Percentiles rank a stretch among this genome's conserved stretches.
Conservation (phyloP, 2,888 invertebrate genomes). For the Melinaea menophilus region DNA sequence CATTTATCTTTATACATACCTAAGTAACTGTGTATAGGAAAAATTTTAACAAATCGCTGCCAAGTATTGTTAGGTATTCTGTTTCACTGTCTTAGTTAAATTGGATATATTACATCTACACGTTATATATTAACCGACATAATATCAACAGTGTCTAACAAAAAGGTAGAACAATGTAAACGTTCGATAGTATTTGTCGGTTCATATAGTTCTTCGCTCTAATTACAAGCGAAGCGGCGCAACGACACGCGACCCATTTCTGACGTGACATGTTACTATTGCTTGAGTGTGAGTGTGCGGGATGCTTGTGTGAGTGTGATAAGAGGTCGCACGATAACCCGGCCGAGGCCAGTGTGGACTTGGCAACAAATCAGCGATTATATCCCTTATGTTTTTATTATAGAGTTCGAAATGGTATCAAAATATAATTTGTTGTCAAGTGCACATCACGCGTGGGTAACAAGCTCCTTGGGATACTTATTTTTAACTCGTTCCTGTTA, state of each 20-base stretch:
- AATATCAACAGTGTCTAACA: slow-evolving; percentile 2
- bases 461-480: slow-evolving; percentile 18
- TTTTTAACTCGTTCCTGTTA: slow-evolving; percentile 21
- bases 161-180: slow-evolving; percentile 15
- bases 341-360: slow-evolving; percentile 32
- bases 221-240: slow-evolving; percentile 40
- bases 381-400: slow-evolving; percentile 1
- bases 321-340: slow-evolving; percentile 42
- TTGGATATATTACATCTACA: too few relatives aligned
- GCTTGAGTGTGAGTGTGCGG: slow-evolving; percentile 12
- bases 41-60: too few relatives aligned
- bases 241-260: slow-evolving; percentile 48
- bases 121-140: too few relatives aligned
- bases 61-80: too few relatives aligned
- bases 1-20: neutral
- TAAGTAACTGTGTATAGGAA: slow-evolving; percentile 2
- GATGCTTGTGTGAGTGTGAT: slow-evolving; percentile 32
- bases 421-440: slow-evolving; percentile 14
- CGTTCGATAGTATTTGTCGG: slow-evolving; percentile 20
- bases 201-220: slow-evolving; percentile 50
- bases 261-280: slow-evolving; percentile 19
- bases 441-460: slow-evolving; percentile 23
- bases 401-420: slow-evolving; percentile 15
- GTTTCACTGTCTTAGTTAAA: too few relatives aligned
- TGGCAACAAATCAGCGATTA: slow-evolving; percentile 12